Percentiles rank a stretch among this genome's conserved stretches.
Conservation (phyloP, 2,797 vertebrate genomes). For the Muscicapa comitata region DNA sequence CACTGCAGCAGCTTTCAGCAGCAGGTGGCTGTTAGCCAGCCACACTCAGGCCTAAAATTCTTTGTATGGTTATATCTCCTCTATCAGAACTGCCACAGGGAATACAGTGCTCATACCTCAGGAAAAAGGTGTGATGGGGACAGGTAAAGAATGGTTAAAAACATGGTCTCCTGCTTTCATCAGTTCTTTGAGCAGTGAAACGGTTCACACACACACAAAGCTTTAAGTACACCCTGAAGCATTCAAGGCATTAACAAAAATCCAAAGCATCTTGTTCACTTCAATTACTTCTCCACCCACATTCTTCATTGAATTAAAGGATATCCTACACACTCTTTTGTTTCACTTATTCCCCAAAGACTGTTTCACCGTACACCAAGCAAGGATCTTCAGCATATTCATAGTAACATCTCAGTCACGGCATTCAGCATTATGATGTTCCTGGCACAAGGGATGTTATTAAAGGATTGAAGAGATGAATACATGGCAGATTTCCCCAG, state of each 20-base stretch:
- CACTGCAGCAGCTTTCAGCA: neutral
- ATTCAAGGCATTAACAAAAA: slow-evolving; percentile 23
- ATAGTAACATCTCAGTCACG: neutral
- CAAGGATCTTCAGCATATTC: slow-evolving; percentile 22
- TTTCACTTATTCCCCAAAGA: slow-evolving; percentile 62
- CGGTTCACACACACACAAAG: neutral
- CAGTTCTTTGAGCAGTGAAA: neutral
- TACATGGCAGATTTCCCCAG: slow-evolving; percentile 4
- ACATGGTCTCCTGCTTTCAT: neutral
- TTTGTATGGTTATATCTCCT: neutral
- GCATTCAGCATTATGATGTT: neutral
- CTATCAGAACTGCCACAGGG: neutral
- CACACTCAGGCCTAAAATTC: neutral
- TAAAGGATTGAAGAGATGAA: slow-evolving; percentile 38
- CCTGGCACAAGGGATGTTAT: slow-evolving; percentile 23
- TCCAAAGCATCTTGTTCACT: slow-evolving; percentile 50
- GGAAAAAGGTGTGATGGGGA: neutral
- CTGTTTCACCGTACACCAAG: slow-evolving; percentile 2
- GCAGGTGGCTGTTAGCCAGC: neutral
- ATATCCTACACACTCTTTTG: slow-evolving; percentile 56
- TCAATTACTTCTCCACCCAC: slow-evolving; percentile 61
- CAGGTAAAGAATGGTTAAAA: neutral
- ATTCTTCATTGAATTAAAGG: slow-evolving; percentile 67
- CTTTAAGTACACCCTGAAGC: slow-evolving; percentile 12
- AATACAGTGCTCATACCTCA: neutral